These are phyloP conservation scores for Tethya wilhelma DNA, from an alignment of 37 sponge, comb jelly and placozoan genomes.

Conservation along the genomic window DNA sequence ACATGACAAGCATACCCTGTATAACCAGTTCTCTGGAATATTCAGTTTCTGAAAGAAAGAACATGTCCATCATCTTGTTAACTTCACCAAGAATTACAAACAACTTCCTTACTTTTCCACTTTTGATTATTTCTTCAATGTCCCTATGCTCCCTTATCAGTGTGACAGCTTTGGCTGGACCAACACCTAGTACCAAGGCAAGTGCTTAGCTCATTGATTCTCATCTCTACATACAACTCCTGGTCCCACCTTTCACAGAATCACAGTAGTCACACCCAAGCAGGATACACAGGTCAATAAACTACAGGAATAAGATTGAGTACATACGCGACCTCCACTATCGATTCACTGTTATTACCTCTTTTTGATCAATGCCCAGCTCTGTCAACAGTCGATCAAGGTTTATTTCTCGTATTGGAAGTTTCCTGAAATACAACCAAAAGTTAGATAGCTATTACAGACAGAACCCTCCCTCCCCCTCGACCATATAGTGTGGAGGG, in stretches of 20 bases:
- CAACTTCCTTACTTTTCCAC: background rate
- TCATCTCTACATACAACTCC: background rate
- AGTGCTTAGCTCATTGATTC: background rate
- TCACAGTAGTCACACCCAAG: constrained; percentile 99
- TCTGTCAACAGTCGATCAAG: constrained; percentile 71
- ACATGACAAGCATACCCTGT: constrained; percentile 46
- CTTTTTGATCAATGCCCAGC: constrained; percentile 63
- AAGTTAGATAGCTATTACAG: no score
- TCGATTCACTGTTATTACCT: no score
- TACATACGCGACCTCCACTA: no score
- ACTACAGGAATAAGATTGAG: constrained; percentile 53
- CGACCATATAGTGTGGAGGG: background rate
- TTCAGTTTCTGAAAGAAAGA: constrained; percentile 60
- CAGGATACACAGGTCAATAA: constrained; percentile 97
- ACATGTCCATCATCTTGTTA: background rate
- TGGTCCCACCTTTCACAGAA: constrained; percentile 83
- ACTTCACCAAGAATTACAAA: background rate
- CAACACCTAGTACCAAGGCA: constrained; percentile 78
- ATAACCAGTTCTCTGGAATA: constrained; percentile 88
- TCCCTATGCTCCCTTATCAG: constrained; percentile 79
- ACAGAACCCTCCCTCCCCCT: background rate
- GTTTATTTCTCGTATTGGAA: constrained; percentile 92
- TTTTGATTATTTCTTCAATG: constrained; percentile 87
- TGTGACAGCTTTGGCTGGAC: constrained; percentile 88
- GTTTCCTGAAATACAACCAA: constrained; percentile 61